phyloP scores from a whole-genome alignment of 2,113 vertebrate genomes.

The Bostrychus sinensis region DNA sequence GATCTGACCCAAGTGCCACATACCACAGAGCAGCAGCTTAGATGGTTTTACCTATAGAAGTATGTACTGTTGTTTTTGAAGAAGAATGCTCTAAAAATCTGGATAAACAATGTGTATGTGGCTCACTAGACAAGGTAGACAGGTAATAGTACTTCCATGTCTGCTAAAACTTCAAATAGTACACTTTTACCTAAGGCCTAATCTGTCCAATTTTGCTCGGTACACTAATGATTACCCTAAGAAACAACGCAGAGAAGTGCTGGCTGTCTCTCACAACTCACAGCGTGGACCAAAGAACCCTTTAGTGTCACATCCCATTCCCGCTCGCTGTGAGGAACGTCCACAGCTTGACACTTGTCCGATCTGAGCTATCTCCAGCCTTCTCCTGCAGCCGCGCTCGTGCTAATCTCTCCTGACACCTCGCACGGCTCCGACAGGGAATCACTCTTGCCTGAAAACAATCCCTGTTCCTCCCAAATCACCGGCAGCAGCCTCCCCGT shows the following conservation, averaged over 20 bases:
- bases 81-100: too few relatives aligned
- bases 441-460: conserved; percentile 73
- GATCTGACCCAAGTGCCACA: conserved; percentile 26
- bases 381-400: conserved; percentile 56
- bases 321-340: conserved; percentile 68
- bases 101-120: too few relatives aligned
- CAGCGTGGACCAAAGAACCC: conserved; percentile 33
- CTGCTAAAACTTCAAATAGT: too few relatives aligned
- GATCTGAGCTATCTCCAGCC: conserved; percentile 66
- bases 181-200: neutral
- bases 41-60: too few relatives aligned
- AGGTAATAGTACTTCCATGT: too few relatives aligned
- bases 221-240: conserved; percentile 2
- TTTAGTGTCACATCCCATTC: conserved; percentile 72
- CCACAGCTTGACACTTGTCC: conserved; percentile 73
- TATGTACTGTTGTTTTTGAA: too few relatives aligned
- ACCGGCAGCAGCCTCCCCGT: conserved; percentile 22
- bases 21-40: conserved; percentile 1
- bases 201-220: neutral
- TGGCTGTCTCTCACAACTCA: conserved; percentile 30
- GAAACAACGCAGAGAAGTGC: conserved; percentile 39
- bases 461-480: conserved; percentile 60
- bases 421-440: conserved; percentile 62
- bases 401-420: conserved; percentile 75
- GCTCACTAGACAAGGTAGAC: too few relatives aligned